Base-by-base conservation (phyloP, 2,888 invertebrate species). In the Drosophila demipolita region DNA sequence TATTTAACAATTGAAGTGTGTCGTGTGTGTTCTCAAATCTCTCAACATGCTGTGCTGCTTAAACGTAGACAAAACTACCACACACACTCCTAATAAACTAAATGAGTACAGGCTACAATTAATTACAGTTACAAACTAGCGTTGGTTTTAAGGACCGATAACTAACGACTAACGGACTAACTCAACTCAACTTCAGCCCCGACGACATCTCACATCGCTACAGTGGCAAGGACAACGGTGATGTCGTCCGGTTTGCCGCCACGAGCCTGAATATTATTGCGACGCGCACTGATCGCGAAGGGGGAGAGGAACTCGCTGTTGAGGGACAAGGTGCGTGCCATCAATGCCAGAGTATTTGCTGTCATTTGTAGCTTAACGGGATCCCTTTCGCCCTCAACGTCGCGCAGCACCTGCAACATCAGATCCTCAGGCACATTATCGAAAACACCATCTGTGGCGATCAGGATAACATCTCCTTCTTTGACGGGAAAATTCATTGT, bases 161-260 rank as follows among this genome's bases (percentile, higher is more conserved):
- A 69, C 64, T 53, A 62, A 33, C 45, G 23, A 12, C 50, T 57
- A 57, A 57, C 57, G 57, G 29, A 40, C 57, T 57, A 57, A 57
- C 40, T 55, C 29, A 45, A 8, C 23, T 45, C 45, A 45, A 12
- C 8, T 23, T 15, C 23, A 45, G 8, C 23, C 23, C 15, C 2
- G 23, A 23, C 3, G 23, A 45, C 23, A 45, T 33, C 23, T 93
- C 91, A 93, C 94, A 96, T 95, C 92, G 97, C 96, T 94, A 99
- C 98, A 86, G 98, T 97, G 87, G 99, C 98, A 89, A 99, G 95
- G 91, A 99, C 96, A 93, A 99, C 98, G 92, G 99, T 99, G 94
- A 99, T 99, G 94, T 99, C 99, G 93, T 99, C 99, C 74, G 99
- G 99, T 94, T 99, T 99, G 68, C 99, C 99, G 93, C 99, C 98